Conservation (phyloP, 2,888 invertebrate species). For the Dryococelus australis region DNA sequence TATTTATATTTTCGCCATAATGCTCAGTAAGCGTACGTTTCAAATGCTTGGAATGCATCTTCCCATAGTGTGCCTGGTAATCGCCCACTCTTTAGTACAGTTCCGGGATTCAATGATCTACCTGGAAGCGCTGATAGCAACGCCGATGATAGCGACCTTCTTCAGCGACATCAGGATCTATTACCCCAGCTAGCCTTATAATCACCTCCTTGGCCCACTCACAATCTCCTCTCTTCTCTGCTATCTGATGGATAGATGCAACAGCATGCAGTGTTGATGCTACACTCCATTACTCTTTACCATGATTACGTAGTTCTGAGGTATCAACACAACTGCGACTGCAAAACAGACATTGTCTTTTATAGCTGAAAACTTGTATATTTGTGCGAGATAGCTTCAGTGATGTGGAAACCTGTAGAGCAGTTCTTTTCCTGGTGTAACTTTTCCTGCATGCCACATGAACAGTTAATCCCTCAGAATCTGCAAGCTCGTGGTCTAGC, state of each 20-base stretch:
- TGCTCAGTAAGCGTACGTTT: not conserved
- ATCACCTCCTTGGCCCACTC: conserved; percentile 21
- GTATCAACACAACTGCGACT: conserved; percentile 22
- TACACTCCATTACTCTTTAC: conserved; percentile 4
- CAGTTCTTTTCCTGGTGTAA: too few species aligned
- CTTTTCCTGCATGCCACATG: not conserved
- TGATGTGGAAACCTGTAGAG: not conserved
- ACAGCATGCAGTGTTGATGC: not conserved
- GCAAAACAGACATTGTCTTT: conserved; percentile 13
- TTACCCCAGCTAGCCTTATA: not conserved
- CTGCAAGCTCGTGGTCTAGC: not conserved
- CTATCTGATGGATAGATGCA: not conserved
- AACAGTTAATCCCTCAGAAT: not conserved
- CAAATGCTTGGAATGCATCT: conserved; percentile 13
- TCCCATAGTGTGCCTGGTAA: not conserved
- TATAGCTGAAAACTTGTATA: not conserved
- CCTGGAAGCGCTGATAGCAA: conserved; percentile 7
- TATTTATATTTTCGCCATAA: conserved; percentile 26
- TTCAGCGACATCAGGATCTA: conserved; percentile 20
- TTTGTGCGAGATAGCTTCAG: not conserved
- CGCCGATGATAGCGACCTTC: not conserved
- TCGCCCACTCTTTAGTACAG: not conserved
- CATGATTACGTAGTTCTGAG: not conserved
- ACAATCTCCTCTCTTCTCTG: too few species aligned
- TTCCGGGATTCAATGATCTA: conserved; percentile 13